Conservation (phyloP, 2,113 vertebrate genomes). For the Pavo muticus region DNA sequence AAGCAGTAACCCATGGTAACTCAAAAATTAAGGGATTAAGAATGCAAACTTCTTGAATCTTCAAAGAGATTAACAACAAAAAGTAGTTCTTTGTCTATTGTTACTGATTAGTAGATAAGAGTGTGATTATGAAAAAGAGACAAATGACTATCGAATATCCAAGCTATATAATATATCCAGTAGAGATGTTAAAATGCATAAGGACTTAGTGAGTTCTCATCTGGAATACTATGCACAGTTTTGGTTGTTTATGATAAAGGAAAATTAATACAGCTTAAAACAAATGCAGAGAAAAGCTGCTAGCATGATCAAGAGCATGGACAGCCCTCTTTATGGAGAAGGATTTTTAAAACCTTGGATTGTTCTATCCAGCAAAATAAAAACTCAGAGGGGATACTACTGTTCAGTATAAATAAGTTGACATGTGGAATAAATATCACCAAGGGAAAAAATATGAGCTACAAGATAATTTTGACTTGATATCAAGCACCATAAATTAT, state of each 20-base stretch:
- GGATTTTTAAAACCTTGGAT: neutral
- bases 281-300: neutral
- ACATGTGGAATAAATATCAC: neutral
- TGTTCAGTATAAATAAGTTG: neutral
- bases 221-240: neutral
- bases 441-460: neutral
- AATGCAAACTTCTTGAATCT: neutral
- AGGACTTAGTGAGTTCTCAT: neutral
- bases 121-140: neutral
- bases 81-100: neutral
- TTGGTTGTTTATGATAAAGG: neutral
- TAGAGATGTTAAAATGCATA: neutral
- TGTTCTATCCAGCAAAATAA: neutral
- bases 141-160: neutral
- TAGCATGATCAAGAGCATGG: neutral
- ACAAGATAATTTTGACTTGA: neutral
- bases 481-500: neutral
- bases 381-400: neutral
- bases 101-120: neutral
- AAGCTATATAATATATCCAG: neutral
- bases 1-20: neutral
- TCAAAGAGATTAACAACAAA: neutral
- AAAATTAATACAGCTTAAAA: neutral
- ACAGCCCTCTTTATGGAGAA: neutral
- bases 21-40: neutral